These are phyloP conservation scores for Melanogrammus aeglefinus DNA, from an alignment of 2,797 vertebrate species.

Conservation along the genomic window DNA sequence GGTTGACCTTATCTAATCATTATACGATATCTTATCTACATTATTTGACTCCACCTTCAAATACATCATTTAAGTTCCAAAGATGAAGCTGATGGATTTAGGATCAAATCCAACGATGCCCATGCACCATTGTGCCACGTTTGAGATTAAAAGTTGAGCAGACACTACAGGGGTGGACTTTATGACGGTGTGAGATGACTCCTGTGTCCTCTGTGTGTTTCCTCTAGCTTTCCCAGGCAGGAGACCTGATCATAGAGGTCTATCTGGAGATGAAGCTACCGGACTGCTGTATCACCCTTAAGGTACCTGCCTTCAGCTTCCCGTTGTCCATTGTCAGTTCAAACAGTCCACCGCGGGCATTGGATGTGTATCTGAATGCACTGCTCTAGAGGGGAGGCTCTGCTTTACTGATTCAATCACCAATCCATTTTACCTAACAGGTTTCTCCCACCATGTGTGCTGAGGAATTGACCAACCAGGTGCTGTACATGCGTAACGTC, in stretches of 20 bases:
- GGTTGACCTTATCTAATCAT: not conserved
- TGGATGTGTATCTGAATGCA: not conserved
- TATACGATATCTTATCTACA: not conserved
- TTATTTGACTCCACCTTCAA: no score
- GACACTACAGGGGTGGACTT: not conserved
- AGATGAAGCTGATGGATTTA: not conserved
- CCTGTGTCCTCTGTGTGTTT: constrained; percentile 5
- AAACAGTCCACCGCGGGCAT: not conserved
- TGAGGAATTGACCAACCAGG: constrained; percentile 94
- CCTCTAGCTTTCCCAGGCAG: constrained; percentile 89
- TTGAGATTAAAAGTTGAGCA: not conserved
- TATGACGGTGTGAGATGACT: not conserved
- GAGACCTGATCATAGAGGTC: constrained; percentile 94
- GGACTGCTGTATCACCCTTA: constrained; percentile 90
- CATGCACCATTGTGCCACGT: no score
- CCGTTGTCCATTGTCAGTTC: not conserved
- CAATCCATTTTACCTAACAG: constrained; percentile 64
- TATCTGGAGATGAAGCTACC: constrained; percentile 92
- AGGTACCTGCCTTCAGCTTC: constrained; percentile 65
- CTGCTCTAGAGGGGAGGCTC: not conserved
- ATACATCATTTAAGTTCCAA: no score
- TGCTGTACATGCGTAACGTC: constrained; percentile 90
- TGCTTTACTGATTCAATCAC: not conserved
- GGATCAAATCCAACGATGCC: not conserved
- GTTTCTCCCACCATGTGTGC: constrained; percentile 93